Base-by-base conservation (phyloP, 2,888 invertebrate species). In the Scrobipalpa costella region DNA sequence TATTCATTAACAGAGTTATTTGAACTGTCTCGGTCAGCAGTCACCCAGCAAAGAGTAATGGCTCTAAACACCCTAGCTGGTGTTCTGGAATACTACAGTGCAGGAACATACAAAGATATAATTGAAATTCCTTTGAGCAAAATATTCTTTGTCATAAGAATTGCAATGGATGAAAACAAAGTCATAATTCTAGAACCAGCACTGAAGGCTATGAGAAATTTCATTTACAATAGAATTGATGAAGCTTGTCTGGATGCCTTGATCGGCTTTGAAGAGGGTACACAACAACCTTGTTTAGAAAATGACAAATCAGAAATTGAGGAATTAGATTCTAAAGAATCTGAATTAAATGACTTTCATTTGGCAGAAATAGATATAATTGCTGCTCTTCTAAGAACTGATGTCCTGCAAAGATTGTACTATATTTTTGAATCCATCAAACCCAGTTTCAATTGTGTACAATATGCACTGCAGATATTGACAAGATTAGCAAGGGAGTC, bases 1-100 rank as follows among this genome's bases (percentile, higher is more conserved):
- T 99, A 98, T 83, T 95, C 97, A 0, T 82, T 99, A 11, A 96
- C 96, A 70, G 99, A 99, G 86, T 83, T 98, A 0, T 94, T 98
- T 73, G 95, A 96, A 67, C 86, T 98, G 0, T 94, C 95, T 38
- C 90, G 95, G 75, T 96, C 96, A 0, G 92, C 95, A 52, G 92
- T 96, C n/a, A 93, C 93, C 17, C 97, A 98, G 75, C 98, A 99
- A 85, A 93, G 97, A 73, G 93, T 95, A 0, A 92, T 96, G 62
- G 96, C 98, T 0, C 89, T 98, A 15, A 94, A 94, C 65, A 95
- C 96, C 0, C 89, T 98, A 38, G 95, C 95, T 6, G 96, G 96
- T 64, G 94, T 98, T 57, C 81, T 96, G 59, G 94, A 94, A 64
- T 93, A 96, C 68, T 92, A 95, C 72, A 93, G 93, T 70, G 92